Evolutionary conservation across 1,140 invertebrate genomes (phyloP).

Genomic region (Neodiprion lecontei): DNA sequence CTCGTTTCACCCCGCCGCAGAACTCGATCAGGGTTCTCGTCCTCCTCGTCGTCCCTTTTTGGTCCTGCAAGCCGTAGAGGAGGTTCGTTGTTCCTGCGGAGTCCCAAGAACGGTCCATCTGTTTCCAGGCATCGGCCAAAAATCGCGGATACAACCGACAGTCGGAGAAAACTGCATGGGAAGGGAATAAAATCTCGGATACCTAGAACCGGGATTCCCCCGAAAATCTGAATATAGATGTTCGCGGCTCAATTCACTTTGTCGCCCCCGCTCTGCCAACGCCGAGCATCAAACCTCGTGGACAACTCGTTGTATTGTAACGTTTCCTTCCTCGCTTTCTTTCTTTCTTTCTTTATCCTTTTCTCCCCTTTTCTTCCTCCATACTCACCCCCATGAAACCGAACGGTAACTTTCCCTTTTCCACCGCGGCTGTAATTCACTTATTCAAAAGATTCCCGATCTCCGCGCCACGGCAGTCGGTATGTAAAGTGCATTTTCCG

Average conservation of each 20-base stretch:
- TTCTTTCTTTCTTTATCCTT: not conserved
- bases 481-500: slow-evolving; percentile 32
- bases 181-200: not conserved
- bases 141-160: too few species aligned
- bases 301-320: not conserved
- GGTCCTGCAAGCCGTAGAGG: not conserved
- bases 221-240: not conserved
- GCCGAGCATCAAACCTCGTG: not conserved
- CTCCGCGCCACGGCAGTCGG: not conserved
- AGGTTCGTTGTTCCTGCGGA: not conserved
- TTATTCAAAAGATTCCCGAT: slow-evolving; percentile 14
- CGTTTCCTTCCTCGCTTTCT: not conserved
- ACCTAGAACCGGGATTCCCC: not conserved
- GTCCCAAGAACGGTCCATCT: not conserved
- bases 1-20: slow-evolving; percentile 5
- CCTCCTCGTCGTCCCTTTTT: not conserved
- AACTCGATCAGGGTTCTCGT: slow-evolving; percentile 1
- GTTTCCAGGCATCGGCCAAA: not conserved
- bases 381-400: not conserved
- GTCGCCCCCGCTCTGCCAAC: not conserved
- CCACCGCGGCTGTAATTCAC: slow-evolving; percentile 7
- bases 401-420: not conserved
- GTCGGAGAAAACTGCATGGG: too few species aligned
- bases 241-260: slow-evolving; percentile 2
- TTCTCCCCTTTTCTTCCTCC: not conserved